Evolutionary conservation across 2,888 invertebrate genomes (phyloP).

Genomic region (Apotomis betuletana): DNA sequence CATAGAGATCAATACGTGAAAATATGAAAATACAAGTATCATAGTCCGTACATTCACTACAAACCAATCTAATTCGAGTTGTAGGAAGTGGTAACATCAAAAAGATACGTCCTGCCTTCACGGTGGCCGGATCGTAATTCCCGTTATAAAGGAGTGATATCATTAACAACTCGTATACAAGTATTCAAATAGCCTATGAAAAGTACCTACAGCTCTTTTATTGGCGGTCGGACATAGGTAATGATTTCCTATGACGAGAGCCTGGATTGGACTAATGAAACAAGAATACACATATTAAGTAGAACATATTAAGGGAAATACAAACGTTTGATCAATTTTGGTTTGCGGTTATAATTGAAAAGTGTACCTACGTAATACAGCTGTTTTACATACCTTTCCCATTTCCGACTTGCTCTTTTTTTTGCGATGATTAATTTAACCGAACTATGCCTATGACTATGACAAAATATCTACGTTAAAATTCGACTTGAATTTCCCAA

Average conservation of each 20-base stretch:
- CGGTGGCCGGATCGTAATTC: constrained; percentile 48
- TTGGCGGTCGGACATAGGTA: not conserved
- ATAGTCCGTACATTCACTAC: constrained; percentile 34
- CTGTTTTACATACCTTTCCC: no score
- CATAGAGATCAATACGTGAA: not conserved
- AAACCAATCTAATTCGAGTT: constrained; percentile 48
- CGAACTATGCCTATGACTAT: no score
- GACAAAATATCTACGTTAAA: no score
- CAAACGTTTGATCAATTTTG: no score
- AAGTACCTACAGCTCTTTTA: constrained; percentile 1
- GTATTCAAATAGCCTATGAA: constrained; percentile 28
- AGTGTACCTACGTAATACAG: no score
- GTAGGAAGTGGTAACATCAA: constrained; percentile 79
- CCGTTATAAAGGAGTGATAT: constrained; percentile 30
- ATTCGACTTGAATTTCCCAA: no score
- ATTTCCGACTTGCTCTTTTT: no score
- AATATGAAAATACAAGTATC: not conserved
- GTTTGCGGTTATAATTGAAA: no score
- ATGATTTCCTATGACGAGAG: not conserved
- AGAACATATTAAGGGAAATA: no score
- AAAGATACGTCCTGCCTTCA: constrained; percentile 69
- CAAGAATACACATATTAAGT: no score
- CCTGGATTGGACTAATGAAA: no score
- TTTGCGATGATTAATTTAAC: no score
- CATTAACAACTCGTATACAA: constrained; percentile 23